Evolutionary conservation across 2,888 invertebrate genomes (phyloP).

Genomic region (Amaurobius ferox): DNA sequence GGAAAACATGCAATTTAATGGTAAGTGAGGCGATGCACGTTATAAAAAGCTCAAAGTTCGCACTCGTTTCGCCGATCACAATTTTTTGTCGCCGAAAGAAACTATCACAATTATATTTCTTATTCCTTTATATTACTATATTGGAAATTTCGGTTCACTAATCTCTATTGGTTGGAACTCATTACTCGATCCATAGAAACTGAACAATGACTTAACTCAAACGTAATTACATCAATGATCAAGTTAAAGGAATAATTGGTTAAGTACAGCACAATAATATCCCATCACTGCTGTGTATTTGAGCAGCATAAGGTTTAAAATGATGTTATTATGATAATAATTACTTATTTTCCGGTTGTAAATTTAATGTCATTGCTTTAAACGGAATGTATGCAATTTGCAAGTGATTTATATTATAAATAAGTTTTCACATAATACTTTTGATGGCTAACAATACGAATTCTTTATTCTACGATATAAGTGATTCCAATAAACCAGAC

Average conservation of each 20-base stretch:
- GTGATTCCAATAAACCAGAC: too few species aligned
- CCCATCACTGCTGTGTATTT: not conserved
- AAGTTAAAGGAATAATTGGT: not conserved
- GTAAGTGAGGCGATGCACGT: too few species aligned
- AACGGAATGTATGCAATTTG: not conserved
- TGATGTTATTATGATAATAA: not conserved
- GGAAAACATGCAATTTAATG: too few species aligned
- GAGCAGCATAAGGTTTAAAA: not conserved
- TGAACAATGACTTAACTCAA: not conserved
- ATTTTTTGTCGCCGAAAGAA: too few species aligned
- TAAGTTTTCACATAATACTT: too few species aligned
- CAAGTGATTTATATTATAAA: slow-evolving; percentile 20
- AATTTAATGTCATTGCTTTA: not conserved
- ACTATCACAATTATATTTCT: too few species aligned
- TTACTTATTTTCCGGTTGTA: not conserved
- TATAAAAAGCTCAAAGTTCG: too few species aligned
- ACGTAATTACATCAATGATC: not conserved
- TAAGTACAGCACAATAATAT: not conserved
- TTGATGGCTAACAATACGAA: too few species aligned
- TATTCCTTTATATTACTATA: too few species aligned
- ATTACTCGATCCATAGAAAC: not conserved
- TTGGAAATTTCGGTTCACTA: too few species aligned
- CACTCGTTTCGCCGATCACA: too few species aligned
- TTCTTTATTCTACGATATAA: too few species aligned
- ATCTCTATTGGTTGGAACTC: not conserved